Conservation (phyloP, 2,797 vertebrate species). For the Sebastes hubbsi region DNA sequence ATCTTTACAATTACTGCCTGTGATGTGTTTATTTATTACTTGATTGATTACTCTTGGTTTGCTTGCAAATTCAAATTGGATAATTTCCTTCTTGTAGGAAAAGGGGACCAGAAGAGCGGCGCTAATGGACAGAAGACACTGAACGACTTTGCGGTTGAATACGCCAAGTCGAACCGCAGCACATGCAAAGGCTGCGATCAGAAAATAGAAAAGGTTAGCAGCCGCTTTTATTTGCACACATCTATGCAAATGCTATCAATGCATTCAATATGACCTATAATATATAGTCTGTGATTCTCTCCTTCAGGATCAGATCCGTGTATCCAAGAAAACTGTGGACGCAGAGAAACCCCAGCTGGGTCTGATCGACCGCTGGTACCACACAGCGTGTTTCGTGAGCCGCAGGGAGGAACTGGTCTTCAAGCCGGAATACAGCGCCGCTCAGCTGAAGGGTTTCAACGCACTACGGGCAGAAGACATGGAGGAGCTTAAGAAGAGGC, state of each 20-base stretch:
- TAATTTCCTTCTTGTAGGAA: conserved; percentile 75
- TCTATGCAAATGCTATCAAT: background rate
- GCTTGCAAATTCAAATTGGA: background rate
- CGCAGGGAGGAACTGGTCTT: conserved; percentile 90
- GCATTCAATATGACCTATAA: background rate
- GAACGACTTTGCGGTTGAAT: conserved; percentile 94
- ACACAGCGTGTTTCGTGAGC: conserved; percentile 91
- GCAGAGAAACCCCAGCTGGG: conserved; percentile 96
- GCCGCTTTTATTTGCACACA: background rate
- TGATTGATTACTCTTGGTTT: background rate
- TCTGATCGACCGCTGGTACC: conserved; percentile 99
- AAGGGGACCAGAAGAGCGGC: conserved; percentile 83
- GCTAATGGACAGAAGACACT: conserved; percentile 89
- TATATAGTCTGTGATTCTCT: background rate
- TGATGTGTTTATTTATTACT: background rate
- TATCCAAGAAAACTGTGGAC: conserved; percentile 95
- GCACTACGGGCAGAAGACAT: conserved; percentile 88
- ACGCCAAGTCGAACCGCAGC: conserved; percentile 97
- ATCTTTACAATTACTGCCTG: background rate
- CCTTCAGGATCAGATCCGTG: conserved; percentile 90
- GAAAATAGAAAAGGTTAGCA: conserved; percentile 95
- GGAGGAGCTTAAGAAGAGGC: conserved; percentile 91
- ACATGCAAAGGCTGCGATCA: conserved; percentile 95
- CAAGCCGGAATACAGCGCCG: conserved; percentile 84
- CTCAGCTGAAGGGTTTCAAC: conserved; percentile 91